Evolutionary conservation across 2,113 vertebrate genomes (phyloP).

Genomic region (Clinocottus analis): DNA sequence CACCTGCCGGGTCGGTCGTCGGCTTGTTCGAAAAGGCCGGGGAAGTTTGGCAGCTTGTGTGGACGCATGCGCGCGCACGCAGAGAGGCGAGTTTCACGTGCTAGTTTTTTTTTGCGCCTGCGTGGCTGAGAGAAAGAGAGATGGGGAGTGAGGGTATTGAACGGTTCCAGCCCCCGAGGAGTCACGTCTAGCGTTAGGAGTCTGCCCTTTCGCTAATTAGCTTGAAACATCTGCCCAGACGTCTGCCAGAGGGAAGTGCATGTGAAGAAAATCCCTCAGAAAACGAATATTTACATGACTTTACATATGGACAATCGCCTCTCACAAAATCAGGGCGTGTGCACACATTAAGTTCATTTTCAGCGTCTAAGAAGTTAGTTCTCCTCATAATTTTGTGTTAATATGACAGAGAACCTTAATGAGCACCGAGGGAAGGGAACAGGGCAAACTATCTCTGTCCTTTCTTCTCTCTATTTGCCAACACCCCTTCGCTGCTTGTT

Average conservation of each 20-base stretch:
- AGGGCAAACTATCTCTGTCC: not conserved
- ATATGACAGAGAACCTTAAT: conserved; percentile 35
- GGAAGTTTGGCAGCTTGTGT: conserved; percentile 13
- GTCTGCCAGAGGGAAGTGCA: conserved; percentile 50
- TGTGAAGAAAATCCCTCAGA: conserved; percentile 22
- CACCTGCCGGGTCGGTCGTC: conserved; percentile 5
- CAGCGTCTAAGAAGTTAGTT: not conserved
- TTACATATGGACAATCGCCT: not conserved
- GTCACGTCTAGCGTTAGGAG: conserved; percentile 64
- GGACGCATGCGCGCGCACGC: conserved; percentile 10
- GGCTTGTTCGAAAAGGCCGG: conserved; percentile 31
- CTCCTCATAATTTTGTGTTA: conserved; percentile 1
- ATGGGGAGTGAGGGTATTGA: conserved; percentile 42
- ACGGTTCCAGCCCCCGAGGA: conserved; percentile 51
- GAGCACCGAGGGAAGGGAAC: conserved; percentile 11
- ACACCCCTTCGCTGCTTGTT: not conserved
- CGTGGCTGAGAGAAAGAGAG: not conserved
- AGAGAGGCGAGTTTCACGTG: not conserved
- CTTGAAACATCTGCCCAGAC: conserved; percentile 71
- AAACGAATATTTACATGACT: conserved; percentile 22
- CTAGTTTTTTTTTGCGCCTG: not conserved
- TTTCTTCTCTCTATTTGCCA: not conserved
- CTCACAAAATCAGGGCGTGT: not conserved
- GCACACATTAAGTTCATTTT: not conserved
- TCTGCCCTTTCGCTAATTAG: conserved; percentile 76